Base-by-base conservation (phyloP, 2,888 invertebrate species). In the Eupeodes latifasciatus region DNA sequence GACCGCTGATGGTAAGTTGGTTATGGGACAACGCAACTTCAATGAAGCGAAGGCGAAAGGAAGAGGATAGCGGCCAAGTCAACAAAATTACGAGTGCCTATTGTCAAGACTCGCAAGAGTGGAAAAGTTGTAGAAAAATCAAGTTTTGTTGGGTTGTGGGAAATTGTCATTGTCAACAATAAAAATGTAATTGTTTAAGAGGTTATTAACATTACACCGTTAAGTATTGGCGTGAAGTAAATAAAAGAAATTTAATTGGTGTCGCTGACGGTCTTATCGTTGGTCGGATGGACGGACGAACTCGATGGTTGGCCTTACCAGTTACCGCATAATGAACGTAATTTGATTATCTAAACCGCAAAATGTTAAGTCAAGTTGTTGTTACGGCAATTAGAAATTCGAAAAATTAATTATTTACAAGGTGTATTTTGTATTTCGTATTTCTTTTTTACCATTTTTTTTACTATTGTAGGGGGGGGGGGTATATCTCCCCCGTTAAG, bases 41-140 rank as follows among this genome's bases (percentile, higher is more conserved):
- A 85, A 55, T 82, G 79, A 76, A 85, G 76, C 82, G 85, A 80
- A 89, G 82, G 67, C 81, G 71, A 72, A 49, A 49, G 27, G 34
- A 49, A 19, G 47, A 47, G n/a, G 59, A 47, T 34, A n/a, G 14
- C 53, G 14, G 47, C 49, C 27, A 47, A 66, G 27, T 27, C 27
- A 40, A 9, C 40, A 9, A 5, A 9, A 40, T 9, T 40, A 40
- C 40, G 40, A 40, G 40, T 40, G 40, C 16, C 12, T 34, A 6
- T 66, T 47, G 72, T 72, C 34, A 53, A 27, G 27, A 2, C 3
- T 40, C 40, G 5, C 9, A 9, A 40, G 3, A 44, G 16, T 74
- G 40, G 36, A 36, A 19, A 74, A 47, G 49, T 5, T 69, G 67
- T 47, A 27, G 49, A n/a, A n/a, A 66, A 51, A 67, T 61, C 49